Conservation (phyloP, 2,113 vertebrate species). For the Corythornis vintsioides region DNA sequence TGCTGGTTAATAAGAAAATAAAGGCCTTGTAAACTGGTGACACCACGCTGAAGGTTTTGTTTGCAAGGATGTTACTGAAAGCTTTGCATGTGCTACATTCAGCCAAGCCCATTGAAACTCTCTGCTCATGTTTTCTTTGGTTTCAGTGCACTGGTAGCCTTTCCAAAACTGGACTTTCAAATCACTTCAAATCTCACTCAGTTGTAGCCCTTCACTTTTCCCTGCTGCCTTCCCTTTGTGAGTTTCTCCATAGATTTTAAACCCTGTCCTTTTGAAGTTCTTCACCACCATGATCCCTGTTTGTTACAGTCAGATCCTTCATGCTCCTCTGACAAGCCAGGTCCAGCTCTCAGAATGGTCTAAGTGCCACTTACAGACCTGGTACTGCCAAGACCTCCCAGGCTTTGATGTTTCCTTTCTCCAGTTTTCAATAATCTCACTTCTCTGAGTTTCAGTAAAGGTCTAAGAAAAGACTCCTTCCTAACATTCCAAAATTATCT, state of each 20-base stretch:
- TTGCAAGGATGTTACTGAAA: background rate
- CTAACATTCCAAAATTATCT: background rate
- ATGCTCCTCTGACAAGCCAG: background rate
- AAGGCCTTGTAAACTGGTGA: background rate
- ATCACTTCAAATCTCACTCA: background rate
- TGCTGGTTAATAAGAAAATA: background rate
- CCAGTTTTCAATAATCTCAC: background rate
- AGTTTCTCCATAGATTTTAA: background rate
- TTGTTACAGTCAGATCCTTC: background rate
- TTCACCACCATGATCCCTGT: background rate
- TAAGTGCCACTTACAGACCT: background rate
- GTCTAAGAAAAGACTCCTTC: background rate
- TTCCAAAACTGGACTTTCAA: background rate
- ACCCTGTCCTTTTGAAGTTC: background rate
- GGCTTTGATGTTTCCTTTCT: background rate
- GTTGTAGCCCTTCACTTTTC: background rate
- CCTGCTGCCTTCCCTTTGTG: background rate
- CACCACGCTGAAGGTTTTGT: background rate
- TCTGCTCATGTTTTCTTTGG: background rate
- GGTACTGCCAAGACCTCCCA: background rate
- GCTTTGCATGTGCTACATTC: background rate
- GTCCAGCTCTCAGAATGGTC: background rate
- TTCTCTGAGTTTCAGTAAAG: slow-evolving; percentile 15
- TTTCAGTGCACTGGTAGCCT: background rate
- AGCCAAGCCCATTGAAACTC: background rate